Evolutionary conservation across 64 coral and sea anemone genomes (phyloP), one percentile per base, ranked within the genome.

Genomic region (Pachyseris speciosa): DNA sequence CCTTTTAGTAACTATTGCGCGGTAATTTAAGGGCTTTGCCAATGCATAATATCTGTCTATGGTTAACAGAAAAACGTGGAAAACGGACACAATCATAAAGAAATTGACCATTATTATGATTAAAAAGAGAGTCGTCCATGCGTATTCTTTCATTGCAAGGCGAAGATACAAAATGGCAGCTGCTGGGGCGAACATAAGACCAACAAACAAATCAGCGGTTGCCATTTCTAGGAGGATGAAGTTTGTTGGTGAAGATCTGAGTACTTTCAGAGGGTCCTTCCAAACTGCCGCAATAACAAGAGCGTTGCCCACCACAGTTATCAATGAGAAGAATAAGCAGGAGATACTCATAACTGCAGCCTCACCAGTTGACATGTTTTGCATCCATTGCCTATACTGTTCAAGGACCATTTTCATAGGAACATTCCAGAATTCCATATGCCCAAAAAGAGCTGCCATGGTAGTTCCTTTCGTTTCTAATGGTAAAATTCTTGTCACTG

Each of bases 21-120:
- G 58, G 38, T 89, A 89, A 19, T 78, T 74, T 32, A 89, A 48
- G 27, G 87, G 87, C 20, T 31, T 89, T 5, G 58, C 43, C 37
- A 89, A 58, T 6, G 87, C 71, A 13, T 50, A 53, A 5, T 65
- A 61, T n/a, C 87, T 74, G 31, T 89, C 87, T 3, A 89, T 51
- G 3, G 87, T 89, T 8, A 89, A 32, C 17, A 64, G 17, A 3
- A 89, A 22, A 1, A 79, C 59, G n/a, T 89, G 72, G 7, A 22
- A 28, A 9, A 52, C 36, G 11, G 73, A 89, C 17, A 42, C 73
- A 30, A 9, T 48, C 34, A 89, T 9, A 20, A 78, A 68, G 10
- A 24, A 34, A 44, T 45, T 27, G n/a, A 27, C 12, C 5, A 38
- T 8, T 34, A 64, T 13, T 8, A 64, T 7, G 8, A 76, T 1